Base-by-base conservation (phyloP, 2,888 invertebrate genomes). In the Tachina fera region DNA sequence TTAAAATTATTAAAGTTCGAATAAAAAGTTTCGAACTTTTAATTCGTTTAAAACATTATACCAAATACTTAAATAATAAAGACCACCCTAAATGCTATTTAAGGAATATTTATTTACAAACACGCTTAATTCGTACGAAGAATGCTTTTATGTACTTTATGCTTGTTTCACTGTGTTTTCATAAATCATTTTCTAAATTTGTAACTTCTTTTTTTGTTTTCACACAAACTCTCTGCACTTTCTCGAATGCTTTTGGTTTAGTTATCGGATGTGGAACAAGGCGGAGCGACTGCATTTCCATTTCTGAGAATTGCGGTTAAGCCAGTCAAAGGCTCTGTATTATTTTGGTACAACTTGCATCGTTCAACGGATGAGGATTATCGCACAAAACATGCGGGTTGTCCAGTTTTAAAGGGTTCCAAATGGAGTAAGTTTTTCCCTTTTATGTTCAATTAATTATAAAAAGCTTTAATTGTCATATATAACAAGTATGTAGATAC, bases 211-310 rank as follows among this genome's bases (percentile, higher is more conserved):
- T 58, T 71, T 58, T 39, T 1, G 1, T 45, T 45, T 63, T 49
- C n/a, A 9, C 39, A 47, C 14, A 31, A 53, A 78, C 60, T 16
- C 60, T 16, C 45, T 70, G 16, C 13, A 39, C 9, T 65, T 19
- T 58, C 0, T 58, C 22, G 1, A n/a, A 9, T 13, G 3, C 11
- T 43, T 60, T 45, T 56, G 16, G 6, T 58, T 22, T 80, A 98
- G 98, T 97, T 99, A 96, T 97, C 97, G 81, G 98, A 99, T 91
- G 99, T 99, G 51, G 96, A 97, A 65, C 98, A 98, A 92, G 99
- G 99, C 5, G 99, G 99, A 14, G 98, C 98, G 14, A 99, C 99
- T 0, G 99, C 99, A 22, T 99, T 99, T 93, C 98, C 99, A 2
- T 95, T 96, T 88, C 94, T 99, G 45, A 96, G 96, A 22, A 94